A percentile compares a stretch with the other conserved stretches of the same genome.
Evolutionary conservation across 2,888 invertebrate genomes (phyloP).

Genomic region (Epirrita christyi): DNA sequence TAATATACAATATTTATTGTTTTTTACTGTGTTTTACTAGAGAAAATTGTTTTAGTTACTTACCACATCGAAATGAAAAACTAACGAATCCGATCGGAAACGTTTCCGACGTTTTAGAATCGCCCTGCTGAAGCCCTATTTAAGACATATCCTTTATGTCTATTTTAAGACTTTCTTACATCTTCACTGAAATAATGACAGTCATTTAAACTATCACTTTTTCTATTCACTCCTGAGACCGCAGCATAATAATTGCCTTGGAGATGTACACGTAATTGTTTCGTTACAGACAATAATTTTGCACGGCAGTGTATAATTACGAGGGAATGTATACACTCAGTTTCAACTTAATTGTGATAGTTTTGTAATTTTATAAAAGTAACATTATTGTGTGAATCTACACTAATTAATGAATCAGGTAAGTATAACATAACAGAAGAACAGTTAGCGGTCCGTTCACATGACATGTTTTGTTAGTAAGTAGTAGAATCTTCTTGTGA

Average conservation of each 20-base stretch:
- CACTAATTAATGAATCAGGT: too few relatives aligned
- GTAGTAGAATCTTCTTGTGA: too few relatives aligned
- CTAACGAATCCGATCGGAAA: too few relatives aligned
- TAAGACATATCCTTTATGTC: not conserved
- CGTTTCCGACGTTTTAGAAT: too few relatives aligned
- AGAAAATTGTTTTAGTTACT: too few relatives aligned
- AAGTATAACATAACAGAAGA: too few relatives aligned
- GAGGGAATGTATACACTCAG: constrained; percentile 36
- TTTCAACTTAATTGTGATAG: constrained; percentile 17
- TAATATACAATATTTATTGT: too few relatives aligned
- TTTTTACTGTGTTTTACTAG: too few relatives aligned
- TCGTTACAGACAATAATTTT: constrained; percentile 49
- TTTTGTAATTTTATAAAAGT: constrained; percentile 15
- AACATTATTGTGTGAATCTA: not conserved
- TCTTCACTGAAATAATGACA: not conserved
- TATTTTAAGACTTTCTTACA: not conserved
- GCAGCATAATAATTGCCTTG: constrained; percentile 21
- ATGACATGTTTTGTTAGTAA: too few relatives aligned
- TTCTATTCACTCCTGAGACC: constrained; percentile 10
- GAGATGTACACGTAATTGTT: constrained; percentile 42
- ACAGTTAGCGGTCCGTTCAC: too few relatives aligned
- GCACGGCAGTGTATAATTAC: constrained; percentile 51
- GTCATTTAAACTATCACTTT: constrained; percentile 3
- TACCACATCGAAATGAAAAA: too few relatives aligned
- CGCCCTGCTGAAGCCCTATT: too few relatives aligned